Evolutionary conservation across 2,113 vertebrate genomes (phyloP).

Genomic region (Scopus umbretta): DNA sequence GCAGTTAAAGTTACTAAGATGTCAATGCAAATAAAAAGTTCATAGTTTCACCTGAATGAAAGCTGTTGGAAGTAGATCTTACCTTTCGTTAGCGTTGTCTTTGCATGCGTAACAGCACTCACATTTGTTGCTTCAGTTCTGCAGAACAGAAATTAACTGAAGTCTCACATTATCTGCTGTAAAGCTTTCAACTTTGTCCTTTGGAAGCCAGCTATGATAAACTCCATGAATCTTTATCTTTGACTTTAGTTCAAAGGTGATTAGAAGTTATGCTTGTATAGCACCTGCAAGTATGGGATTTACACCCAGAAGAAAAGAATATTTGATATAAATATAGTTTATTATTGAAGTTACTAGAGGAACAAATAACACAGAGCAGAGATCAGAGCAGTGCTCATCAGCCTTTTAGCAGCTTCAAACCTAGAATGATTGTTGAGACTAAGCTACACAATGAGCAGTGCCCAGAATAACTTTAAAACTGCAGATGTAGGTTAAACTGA

Average conservation of each 20-base stretch:
- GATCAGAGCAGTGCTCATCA: background rate
- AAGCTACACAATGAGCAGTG: background rate
- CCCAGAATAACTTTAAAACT: background rate
- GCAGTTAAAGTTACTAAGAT: background rate
- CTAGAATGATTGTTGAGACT: background rate
- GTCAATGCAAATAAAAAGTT: background rate
- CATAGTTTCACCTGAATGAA: background rate
- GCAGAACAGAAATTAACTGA: background rate
- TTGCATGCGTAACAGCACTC: background rate
- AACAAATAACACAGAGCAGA: background rate
- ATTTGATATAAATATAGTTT: background rate
- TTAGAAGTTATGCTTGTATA: background rate
- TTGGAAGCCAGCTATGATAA: constrained; percentile 2
- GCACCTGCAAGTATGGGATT: background rate
- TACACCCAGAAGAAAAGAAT: background rate
- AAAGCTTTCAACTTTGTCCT: constrained; percentile 42
- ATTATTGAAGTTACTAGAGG: background rate
- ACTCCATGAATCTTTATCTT: background rate
- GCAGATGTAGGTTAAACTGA: background rate
- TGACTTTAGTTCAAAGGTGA: constrained; percentile 23
- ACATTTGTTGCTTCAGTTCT: background rate
- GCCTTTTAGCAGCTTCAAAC: background rate
- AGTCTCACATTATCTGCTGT: background rate
- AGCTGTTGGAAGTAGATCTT: background rate
- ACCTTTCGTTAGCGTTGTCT: background rate